A percentile compares a stretch with the other conserved stretches of the same genome.
phyloP scores from a whole-genome alignment of 2,888 invertebrate genomes.

The Nematopogon swammerdamellus region DNA sequence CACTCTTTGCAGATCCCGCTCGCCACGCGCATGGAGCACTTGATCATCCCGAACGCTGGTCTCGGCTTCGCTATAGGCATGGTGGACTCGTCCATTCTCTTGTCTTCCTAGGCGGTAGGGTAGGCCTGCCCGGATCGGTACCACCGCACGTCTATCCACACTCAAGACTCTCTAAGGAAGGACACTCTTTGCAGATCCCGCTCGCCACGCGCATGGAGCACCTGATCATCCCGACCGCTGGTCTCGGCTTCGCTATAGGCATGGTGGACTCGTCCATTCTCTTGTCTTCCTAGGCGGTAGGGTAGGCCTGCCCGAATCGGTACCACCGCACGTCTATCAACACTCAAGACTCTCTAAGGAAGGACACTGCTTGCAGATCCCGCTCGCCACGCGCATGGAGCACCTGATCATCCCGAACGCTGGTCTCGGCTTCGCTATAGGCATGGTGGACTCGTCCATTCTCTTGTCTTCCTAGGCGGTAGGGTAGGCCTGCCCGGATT shows the following conservation, averaged over 20 bases:
- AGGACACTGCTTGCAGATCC: constrained; percentile 75
- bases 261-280: constrained; percentile 99
- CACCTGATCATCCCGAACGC: constrained; percentile 96
- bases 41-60: constrained; percentile 95
- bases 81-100: constrained; percentile 99
- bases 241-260: constrained; percentile 97
- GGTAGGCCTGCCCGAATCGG: too few relatives aligned
- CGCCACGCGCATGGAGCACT: constrained; percentile 84
- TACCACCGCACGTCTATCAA: too few relatives aligned
- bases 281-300: too few relatives aligned
- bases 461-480: constrained; percentile 98
- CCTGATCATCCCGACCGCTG: constrained; percentile 94
- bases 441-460: constrained; percentile 99
- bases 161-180: too few relatives aligned
- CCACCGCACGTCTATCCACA: too few relatives aligned
- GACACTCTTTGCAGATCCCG: too few relatives aligned
- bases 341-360: too few relatives aligned
- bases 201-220: constrained; percentile 88
- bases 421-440: constrained; percentile 97
- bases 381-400: constrained; percentile 85
- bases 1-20: constrained; percentile 99
- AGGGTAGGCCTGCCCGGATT: too few relatives aligned
- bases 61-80: constrained; percentile 99
- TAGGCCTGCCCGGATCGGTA: too few relatives aligned
- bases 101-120: too few relatives aligned